These are phyloP conservation scores for Acanthaster planci DNA, from an alignment of 35 echinoderm and acorn worm species.

Conservation along the genomic window DNA sequence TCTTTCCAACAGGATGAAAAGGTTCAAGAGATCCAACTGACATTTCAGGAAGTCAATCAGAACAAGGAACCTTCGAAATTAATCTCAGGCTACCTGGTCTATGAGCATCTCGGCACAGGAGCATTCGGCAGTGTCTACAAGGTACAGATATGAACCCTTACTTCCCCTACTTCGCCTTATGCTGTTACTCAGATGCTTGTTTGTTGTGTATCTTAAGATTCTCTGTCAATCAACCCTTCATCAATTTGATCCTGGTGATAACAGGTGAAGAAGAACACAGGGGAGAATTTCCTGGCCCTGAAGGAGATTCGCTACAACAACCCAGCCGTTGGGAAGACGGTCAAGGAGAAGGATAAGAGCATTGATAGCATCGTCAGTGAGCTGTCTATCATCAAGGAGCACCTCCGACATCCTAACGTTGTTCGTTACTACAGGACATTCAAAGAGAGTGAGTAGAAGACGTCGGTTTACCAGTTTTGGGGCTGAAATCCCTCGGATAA, in stretches of 20 bases:
- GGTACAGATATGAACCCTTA: constrained; percentile 46
- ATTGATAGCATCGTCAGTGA: constrained; percentile 96
- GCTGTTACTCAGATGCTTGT: no score
- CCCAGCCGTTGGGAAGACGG: constrained; percentile 76
- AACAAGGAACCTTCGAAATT: constrained; percentile 89
- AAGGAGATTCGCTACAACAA: constrained; percentile 96
- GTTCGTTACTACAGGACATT: constrained; percentile 96
- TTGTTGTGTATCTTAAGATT: no score
- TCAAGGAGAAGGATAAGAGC: constrained; percentile 94
- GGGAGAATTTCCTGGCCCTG: constrained; percentile 87
- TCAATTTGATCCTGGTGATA: not conserved
- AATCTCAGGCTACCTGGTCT: constrained; percentile 81
- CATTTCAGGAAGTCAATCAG: constrained; percentile 94
- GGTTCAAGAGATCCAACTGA: constrained; percentile 72
- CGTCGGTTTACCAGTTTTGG: no score
- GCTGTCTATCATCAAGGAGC: constrained; percentile 91
- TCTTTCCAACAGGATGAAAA: constrained; percentile 39
- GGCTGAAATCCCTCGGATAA: no score
- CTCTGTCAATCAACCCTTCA: no score
- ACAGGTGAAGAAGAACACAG: constrained; percentile 87
- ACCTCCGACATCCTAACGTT: constrained; percentile 85
- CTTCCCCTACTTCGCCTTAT: no score
- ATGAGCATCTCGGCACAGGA: constrained; percentile 96
- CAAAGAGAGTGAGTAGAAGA: constrained; percentile 90
- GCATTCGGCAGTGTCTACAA: constrained; percentile 99